Percentiles rank a stretch among this genome's conserved stretches.
Evolutionary conservation across 2,797 vertebrate genomes (phyloP).

Genomic region (Oceanodroma leucorhoa): DNA sequence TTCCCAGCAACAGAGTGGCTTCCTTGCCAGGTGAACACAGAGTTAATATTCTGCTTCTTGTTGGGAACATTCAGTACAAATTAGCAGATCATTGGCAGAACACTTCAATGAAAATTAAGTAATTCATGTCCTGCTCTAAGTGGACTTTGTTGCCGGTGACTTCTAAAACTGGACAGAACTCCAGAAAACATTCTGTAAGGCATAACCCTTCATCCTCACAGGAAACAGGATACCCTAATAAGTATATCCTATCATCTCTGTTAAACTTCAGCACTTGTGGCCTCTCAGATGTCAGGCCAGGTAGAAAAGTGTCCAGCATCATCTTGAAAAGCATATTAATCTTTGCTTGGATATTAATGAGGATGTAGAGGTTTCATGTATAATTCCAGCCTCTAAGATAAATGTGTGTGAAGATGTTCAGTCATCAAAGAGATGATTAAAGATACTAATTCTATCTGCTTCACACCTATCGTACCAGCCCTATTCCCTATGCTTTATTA

Average conservation of each 20-base stretch:
- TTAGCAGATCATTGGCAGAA: neutral
- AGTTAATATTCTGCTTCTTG: neutral
- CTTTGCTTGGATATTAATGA: neutral
- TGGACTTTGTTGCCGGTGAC: neutral
- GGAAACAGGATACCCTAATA: neutral
- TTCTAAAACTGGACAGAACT: neutral
- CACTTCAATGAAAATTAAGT: neutral
- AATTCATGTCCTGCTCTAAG: neutral
- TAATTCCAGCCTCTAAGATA: neutral
- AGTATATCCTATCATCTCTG: neutral
- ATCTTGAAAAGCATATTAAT: neutral
- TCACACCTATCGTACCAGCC: neutral
- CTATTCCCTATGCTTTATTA: constrained; percentile 1
- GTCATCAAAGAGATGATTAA: constrained; percentile 8
- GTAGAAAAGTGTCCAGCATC: neutral
- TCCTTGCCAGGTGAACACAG: neutral
- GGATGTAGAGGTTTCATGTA: neutral
- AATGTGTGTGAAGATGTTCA: neutral
- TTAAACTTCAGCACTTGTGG: neutral
- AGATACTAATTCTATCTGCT: neutral
- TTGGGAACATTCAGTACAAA: neutral
- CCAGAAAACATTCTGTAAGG: neutral
- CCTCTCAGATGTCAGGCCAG: neutral
- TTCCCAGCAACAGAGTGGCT: neutral
- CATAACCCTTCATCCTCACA: neutral